A percentile compares a stretch with the other conserved stretches of the same genome.
phyloP scores from a whole-genome alignment of 1,140 invertebrate genomes.

The Antheraea pernyi region DNA sequence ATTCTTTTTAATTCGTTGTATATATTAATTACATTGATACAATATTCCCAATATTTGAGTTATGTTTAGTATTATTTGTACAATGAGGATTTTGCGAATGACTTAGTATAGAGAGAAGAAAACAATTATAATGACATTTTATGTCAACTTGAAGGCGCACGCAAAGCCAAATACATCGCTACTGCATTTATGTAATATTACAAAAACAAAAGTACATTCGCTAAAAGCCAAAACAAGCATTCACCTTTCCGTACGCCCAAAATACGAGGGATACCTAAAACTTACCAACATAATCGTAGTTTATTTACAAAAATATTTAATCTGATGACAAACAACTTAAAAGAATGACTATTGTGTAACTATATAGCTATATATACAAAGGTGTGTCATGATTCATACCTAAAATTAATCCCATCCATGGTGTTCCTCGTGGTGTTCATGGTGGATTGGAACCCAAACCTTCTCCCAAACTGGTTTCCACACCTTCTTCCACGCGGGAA shows the following conservation, averaged over 20 bases:
- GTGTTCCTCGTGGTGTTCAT: constrained; percentile 78
- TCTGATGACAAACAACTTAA: constrained; percentile 36
- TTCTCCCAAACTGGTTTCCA: constrained; percentile 89
- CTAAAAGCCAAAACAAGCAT: constrained; percentile 27
- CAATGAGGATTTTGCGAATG: background rate
- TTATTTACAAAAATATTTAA: constrained; percentile 51
- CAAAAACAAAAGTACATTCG: constrained; percentile 21
- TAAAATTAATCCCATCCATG: constrained; percentile 81
- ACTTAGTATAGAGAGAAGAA: background rate
- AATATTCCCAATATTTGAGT: background rate
- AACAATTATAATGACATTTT: background rate
- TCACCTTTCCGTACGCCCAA: constrained; percentile 52
- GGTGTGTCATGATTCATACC: constrained; percentile 33
- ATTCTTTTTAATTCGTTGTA: background rate
- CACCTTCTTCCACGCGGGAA: constrained; percentile 86
- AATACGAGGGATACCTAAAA: constrained; percentile 30
- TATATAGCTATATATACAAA: constrained; percentile 55
- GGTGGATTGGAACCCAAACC: constrained; percentile 84
- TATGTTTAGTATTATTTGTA: background rate
- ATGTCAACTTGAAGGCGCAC: constrained; percentile 37
- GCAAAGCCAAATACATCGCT: constrained; percentile 48
- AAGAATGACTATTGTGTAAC: constrained; percentile 55
- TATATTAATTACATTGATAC: background rate
- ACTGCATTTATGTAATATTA: constrained; percentile 25
- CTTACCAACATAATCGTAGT: constrained; percentile 36